A percentile compares a stretch with the other conserved stretches of the same genome.
phyloP scores from a whole-genome alignment of 2,888 invertebrate genomes.

The Baronia brevicornis region DNA sequence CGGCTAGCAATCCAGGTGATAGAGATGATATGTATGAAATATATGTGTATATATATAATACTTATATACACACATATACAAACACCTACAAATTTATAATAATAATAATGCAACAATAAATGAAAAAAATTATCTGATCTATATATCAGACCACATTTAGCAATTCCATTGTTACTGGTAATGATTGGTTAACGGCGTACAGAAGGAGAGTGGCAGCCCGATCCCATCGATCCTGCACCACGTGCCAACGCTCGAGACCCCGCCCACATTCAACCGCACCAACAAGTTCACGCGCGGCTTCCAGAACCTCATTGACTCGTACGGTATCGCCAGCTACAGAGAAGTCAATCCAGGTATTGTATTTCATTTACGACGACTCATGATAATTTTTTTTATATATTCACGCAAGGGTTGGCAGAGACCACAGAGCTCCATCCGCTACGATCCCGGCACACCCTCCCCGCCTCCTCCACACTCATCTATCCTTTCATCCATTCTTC shows the following conservation, averaged over 20 bases:
- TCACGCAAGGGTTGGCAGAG: too few species aligned
- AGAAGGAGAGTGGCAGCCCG: constrained; percentile 83
- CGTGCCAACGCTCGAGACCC: constrained; percentile 81
- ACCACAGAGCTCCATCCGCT: too few species aligned
- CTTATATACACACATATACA: too few species aligned
- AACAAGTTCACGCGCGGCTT: constrained; percentile 91
- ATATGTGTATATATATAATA: too few species aligned
- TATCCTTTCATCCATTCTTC: not conserved
- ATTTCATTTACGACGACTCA: not conserved
- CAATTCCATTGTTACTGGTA: too few species aligned
- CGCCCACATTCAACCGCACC: constrained; percentile 89
- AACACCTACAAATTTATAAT: too few species aligned
- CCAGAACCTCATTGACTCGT: constrained; percentile 90
- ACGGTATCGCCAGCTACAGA: constrained; percentile 89
- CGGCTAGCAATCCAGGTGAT: too few species aligned
- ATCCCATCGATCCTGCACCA: constrained; percentile 89
- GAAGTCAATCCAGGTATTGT: constrained; percentile 87
- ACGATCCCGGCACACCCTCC: not conserved
- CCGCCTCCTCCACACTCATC: not conserved
- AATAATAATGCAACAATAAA: too few species aligned
- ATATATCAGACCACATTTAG: too few species aligned
- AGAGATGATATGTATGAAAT: too few species aligned
- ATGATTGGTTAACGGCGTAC: too few species aligned
- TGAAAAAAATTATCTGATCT: too few species aligned
- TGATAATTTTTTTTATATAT: constrained; percentile 6